Evolutionary conservation across 2,888 invertebrate genomes (phyloP).

Genomic region (Hyles lineata): DNA sequence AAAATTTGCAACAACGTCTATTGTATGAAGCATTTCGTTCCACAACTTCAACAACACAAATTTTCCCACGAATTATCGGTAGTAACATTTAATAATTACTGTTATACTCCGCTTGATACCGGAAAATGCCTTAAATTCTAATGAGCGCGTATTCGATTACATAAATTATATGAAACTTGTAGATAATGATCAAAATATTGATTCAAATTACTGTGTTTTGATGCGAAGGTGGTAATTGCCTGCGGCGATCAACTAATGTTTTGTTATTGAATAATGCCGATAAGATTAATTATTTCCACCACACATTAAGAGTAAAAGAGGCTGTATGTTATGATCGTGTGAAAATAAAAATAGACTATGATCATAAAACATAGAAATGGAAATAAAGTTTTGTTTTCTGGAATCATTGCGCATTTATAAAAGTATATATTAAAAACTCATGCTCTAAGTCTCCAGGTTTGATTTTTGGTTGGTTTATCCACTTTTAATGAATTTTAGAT

Average conservation of each 20-base stretch:
- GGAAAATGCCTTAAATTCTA: conserved; percentile 30
- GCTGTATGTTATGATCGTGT: neutral
- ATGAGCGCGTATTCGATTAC: conserved; percentile 12
- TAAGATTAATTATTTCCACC: conserved; percentile 14
- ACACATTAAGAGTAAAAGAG: neutral
- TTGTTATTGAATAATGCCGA: conserved; percentile 29
- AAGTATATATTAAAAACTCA: conserved; percentile 38
- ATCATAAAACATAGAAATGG: neutral
- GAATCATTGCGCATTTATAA: conserved; percentile 23
- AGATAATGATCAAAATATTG: conserved; percentile 52
- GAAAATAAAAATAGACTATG: neutral
- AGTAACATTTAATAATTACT: neutral
- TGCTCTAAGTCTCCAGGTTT: too few relatives aligned
- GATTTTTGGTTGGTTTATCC: too few relatives aligned
- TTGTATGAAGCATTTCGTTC: too few relatives aligned
- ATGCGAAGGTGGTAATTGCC: conserved; percentile 44
- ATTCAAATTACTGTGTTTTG: conserved; percentile 53
- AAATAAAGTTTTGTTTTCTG: neutral
- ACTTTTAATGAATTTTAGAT: too few relatives aligned
- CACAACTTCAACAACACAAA: too few relatives aligned
- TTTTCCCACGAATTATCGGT: too few relatives aligned
- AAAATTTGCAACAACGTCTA: too few relatives aligned
- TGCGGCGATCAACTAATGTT: conserved; percentile 41
- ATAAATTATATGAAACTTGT: conserved; percentile 35
- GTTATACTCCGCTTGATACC: neutral